Evolutionary conservation across 2,888 invertebrate species (phyloP).

Genomic region (Idaea aversata): DNA sequence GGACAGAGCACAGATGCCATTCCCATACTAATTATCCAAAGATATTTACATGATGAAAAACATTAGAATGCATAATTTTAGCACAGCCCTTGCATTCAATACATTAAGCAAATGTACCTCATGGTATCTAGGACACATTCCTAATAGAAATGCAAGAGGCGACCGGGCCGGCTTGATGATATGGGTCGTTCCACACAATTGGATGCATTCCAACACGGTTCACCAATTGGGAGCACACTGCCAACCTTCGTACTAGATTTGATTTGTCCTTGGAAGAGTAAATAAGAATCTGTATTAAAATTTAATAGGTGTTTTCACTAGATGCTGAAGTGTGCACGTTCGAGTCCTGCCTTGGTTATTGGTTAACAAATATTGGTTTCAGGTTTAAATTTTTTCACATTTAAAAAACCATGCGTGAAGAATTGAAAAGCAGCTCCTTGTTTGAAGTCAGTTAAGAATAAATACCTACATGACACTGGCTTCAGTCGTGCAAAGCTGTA

Average conservation of each 20-base stretch:
- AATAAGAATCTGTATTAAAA: slow-evolving; percentile 2
- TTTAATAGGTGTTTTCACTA: neutral
- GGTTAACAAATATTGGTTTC: too few relatives aligned
- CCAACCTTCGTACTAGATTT: slow-evolving; percentile 16
- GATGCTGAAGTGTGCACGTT: too few relatives aligned
- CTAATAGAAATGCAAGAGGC: slow-evolving; percentile 7
- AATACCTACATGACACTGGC: neutral
- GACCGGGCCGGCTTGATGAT: slow-evolving; percentile 28
- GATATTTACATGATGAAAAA: too few relatives aligned
- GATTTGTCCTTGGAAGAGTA: slow-evolving; percentile 4
- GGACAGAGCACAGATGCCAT: too few relatives aligned
- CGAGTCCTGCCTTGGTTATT: too few relatives aligned
- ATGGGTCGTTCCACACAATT: slow-evolving; percentile 32
- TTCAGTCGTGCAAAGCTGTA: neutral
- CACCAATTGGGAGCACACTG: slow-evolving; percentile 18
- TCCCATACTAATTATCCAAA: too few relatives aligned
- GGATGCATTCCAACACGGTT: slow-evolving; percentile 36
- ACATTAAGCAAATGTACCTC: neutral
- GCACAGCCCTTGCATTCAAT: neutral
- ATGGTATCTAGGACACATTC: neutral
- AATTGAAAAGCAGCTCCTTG: too few relatives aligned
- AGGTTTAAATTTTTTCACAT: too few relatives aligned
- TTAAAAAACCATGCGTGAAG: too few relatives aligned
- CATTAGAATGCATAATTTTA: too few relatives aligned
- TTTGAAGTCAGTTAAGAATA: too few relatives aligned